Evolutionary conservation across 2,888 invertebrate genomes (phyloP).

Genomic region (Epirrhoe tristata): DNA sequence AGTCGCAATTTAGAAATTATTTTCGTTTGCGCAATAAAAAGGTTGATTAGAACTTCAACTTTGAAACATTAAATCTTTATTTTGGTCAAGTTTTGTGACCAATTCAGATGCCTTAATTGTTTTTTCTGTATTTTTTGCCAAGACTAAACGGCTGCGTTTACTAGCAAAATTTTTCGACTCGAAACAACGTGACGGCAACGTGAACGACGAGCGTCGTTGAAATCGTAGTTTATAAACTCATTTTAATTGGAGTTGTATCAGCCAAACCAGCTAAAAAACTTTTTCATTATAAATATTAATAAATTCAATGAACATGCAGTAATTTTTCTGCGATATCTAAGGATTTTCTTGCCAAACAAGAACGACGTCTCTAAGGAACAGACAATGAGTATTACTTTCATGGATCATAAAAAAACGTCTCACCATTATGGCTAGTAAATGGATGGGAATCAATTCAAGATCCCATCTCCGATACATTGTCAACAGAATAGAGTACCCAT

Average conservation of each 20-base stretch:
- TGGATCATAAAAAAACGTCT: slow-evolving; percentile 23
- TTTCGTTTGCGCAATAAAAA: background rate
- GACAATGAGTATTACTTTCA: slow-evolving; percentile 20
- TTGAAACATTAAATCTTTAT: slow-evolving; percentile 26
- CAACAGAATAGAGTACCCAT: slow-evolving; percentile 41
- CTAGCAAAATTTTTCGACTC: too few relatives aligned
- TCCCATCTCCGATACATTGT: slow-evolving; percentile 43
- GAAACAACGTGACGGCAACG: too few relatives aligned
- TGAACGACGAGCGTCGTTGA: too few relatives aligned
- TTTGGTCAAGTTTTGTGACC: background rate
- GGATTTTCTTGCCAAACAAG: slow-evolving; percentile 3
- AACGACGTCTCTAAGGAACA: background rate
- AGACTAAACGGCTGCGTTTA: too few relatives aligned
- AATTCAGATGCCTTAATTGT: too few relatives aligned
- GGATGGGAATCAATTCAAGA: slow-evolving; percentile 37
- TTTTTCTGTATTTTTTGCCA: too few relatives aligned
- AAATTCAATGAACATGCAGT: background rate
- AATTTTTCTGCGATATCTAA: too few relatives aligned
- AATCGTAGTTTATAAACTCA: too few relatives aligned
- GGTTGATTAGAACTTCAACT: slow-evolving; percentile 5
- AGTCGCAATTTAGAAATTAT: background rate
- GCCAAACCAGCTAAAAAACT: too few relatives aligned
- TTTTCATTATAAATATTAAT: too few relatives aligned
- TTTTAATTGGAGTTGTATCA: too few relatives aligned
- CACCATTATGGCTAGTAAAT: slow-evolving; percentile 34